A percentile compares a stretch with the other conserved stretches of the same genome.
Evolutionary conservation across 2,113 vertebrate genomes (phyloP).

Genomic region (Pachyramphus minor): DNA sequence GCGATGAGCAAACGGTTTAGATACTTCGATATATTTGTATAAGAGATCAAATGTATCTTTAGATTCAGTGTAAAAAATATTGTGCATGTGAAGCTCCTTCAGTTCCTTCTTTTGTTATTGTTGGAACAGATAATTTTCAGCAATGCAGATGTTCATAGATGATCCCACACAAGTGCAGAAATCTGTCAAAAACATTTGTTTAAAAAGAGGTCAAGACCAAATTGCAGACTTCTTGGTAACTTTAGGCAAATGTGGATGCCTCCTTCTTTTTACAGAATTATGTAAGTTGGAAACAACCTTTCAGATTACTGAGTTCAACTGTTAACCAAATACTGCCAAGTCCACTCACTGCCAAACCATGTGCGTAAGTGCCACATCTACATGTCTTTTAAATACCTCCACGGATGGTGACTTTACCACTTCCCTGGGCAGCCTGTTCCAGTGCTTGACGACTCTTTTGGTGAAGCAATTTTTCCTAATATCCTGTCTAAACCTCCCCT

Average conservation of each 20-base stretch:
- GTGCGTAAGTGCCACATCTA: not conserved
- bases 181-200: not conserved
- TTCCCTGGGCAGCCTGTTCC: not conserved
- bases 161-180: not conserved
- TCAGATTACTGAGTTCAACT: rapidly evolving
- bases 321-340: not conserved
- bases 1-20: not conserved
- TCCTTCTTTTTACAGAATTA: not conserved
- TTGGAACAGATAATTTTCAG: not conserved
- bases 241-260: not conserved
- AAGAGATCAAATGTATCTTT: not conserved
- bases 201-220: not conserved
- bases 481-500: not conserved
- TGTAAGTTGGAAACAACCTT: not conserved
- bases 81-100: not conserved
- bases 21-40: not conserved
- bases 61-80: not conserved
- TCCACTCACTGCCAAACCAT: not conserved
- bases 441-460: not conserved
- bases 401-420: not conserved
- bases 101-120: not conserved
- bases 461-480: not conserved
- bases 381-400: not conserved
- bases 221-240: not conserved
- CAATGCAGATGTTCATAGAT: not conserved